These are phyloP conservation scores for Vombatus ursinus DNA, from an alignment of 2,113 vertebrate species.

Conservation along the genomic window DNA sequence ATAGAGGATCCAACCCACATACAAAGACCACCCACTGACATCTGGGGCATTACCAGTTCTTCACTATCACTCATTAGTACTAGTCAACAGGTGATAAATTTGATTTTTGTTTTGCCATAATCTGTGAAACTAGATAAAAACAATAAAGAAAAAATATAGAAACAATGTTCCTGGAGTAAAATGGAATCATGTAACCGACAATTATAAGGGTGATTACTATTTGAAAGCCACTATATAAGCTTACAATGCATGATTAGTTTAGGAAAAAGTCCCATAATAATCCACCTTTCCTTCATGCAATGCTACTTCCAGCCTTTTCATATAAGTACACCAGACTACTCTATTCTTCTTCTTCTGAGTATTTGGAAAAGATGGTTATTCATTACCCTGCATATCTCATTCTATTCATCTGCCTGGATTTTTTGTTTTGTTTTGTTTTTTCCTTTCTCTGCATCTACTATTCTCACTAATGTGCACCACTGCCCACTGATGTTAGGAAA, in stretches of 20 bases:
- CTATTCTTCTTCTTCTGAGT: not conserved
- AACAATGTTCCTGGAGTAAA: not conserved
- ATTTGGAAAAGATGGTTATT: not conserved
- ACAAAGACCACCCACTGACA: not conserved
- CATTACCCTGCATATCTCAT: not conserved
- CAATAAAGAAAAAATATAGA: not conserved
- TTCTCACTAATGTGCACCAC: not conserved
- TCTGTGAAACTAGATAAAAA: not conserved
- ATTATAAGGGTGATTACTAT: not conserved
- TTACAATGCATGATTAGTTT: not conserved
- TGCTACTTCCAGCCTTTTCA: not conserved
- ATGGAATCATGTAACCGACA: not conserved
- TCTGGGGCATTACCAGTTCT: not conserved
- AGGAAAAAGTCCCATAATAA: not conserved
- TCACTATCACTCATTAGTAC: not conserved
- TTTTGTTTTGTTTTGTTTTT: not conserved
- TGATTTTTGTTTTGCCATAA: not conserved
- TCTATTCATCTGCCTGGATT: not conserved
- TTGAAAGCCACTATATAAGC: not conserved
- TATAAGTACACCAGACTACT: not conserved
- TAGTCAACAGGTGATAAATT: not conserved
- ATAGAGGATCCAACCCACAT: not conserved
- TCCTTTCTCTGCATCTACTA: not conserved
- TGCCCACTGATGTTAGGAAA: not conserved
- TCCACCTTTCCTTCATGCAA: not conserved